A percentile compares a stretch with the other conserved stretches of the same genome.
These are phyloP conservation scores for Nomada lathburiana DNA, from an alignment of 2,888 invertebrate genomes.

Conservation along the genomic window DNA sequence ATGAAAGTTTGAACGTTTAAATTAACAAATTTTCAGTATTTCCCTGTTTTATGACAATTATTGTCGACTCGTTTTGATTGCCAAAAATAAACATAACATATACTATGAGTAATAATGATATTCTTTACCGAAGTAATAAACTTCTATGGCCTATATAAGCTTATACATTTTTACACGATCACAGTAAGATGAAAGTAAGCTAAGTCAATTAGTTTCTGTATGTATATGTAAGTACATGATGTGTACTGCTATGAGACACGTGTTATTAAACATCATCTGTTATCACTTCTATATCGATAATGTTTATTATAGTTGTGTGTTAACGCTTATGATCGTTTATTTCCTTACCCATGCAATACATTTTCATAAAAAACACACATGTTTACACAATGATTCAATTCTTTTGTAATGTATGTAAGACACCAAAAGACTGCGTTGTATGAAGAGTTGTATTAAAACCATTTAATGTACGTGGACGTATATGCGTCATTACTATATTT, in stretches of 20 bases:
- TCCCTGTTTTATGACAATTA: constrained; percentile 15
- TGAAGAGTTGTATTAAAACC: constrained; percentile 29
- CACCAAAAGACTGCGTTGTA: constrained; percentile 39
- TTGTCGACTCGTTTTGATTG: constrained; percentile 32
- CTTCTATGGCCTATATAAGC: constrained; percentile 41
- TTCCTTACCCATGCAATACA: constrained; percentile 22
- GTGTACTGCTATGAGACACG: constrained; percentile 20
- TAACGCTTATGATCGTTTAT: constrained; percentile 15
- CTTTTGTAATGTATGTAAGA: constrained; percentile 22
- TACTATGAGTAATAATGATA: constrained; percentile 11
- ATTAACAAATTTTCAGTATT: constrained; percentile 55
- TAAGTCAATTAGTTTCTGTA: constrained; percentile 16
- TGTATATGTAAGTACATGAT: constrained; percentile 3
- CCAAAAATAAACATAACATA: constrained; percentile 25
- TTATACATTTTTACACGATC: constrained; percentile 5
- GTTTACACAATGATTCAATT: constrained; percentile 26
- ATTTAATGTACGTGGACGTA: constrained; percentile 9
- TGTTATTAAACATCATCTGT: constrained; percentile 12
- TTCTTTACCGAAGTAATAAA: constrained; percentile 37
- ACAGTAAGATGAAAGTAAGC: constrained; percentile 15
- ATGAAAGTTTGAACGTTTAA: constrained; percentile 29
- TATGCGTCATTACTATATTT: background rate
- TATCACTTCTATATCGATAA: constrained; percentile 26
- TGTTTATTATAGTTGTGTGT: constrained; percentile 19
- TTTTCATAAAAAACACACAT: constrained; percentile 20